Percentiles rank a stretch among this genome's conserved stretches.
Conservation (phyloP, 2,888 invertebrate species). For the Xanthorhoe spadicearia region DNA sequence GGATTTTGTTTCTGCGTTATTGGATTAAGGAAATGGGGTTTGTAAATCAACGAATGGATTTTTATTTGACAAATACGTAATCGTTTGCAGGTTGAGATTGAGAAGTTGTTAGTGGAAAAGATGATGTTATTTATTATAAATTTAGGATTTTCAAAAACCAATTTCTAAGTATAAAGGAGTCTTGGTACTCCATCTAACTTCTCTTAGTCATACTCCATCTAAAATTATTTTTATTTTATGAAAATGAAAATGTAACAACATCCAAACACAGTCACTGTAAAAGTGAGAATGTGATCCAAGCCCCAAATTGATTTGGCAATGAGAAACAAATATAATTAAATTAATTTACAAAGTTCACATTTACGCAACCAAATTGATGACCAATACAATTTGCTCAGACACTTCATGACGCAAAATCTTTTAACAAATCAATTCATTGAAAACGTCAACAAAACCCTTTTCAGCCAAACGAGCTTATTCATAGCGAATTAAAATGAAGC, state of each 20-base stretch:
- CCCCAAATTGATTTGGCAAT: background rate
- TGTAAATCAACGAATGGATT: slow-evolving; percentile 45
- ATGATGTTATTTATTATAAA: too few relatives aligned
- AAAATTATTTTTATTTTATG: too few relatives aligned
- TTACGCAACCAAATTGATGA: slow-evolving; percentile 24
- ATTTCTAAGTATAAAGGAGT: too few relatives aligned
- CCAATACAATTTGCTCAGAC: slow-evolving; percentile 15
- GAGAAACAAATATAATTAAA: background rate
- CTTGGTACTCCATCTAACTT: too few relatives aligned
- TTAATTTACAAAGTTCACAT: background rate
- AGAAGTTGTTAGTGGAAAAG: background rate
- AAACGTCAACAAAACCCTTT: slow-evolving; percentile 32
- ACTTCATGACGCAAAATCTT: slow-evolving; percentile 22
- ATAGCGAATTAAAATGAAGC: slow-evolving; percentile 31
- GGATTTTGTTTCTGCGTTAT: slow-evolving; percentile 60
- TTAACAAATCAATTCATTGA: slow-evolving; percentile 21
- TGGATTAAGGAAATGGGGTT: slow-evolving; percentile 52
- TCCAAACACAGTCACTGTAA: too few relatives aligned
- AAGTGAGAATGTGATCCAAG: too few relatives aligned
- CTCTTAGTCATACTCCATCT: too few relatives aligned
- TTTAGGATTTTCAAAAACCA: too few relatives aligned
- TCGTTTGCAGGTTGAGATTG: slow-evolving; percentile 17
- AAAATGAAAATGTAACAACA: too few relatives aligned
- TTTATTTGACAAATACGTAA: slow-evolving; percentile 43
- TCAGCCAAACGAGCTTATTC: slow-evolving; percentile 29